Evolutionary conservation across 1,140 invertebrate species (phyloP), one percentile per base, ranked within the genome.

Genomic region (Nomia melanderi): DNA sequence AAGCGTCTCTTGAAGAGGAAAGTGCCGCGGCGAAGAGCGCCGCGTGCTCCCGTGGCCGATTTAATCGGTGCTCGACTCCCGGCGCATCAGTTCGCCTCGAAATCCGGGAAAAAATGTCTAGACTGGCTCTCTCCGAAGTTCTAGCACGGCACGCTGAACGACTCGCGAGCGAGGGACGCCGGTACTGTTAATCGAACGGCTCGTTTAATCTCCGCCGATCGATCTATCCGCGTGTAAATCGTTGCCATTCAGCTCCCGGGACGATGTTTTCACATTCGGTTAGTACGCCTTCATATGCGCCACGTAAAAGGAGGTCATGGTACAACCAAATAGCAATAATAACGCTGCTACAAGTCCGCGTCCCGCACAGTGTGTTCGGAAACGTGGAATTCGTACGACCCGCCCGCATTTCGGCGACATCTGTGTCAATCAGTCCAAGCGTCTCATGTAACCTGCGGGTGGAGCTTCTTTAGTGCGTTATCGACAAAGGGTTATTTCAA

Each of bases 301-400:
- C 71, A 85, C 84, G 88, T 88, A 89, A 91, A 92, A 92, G 88
- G 90, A 90, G 91, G 90, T 92, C 91, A 92, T 90, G 90, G 90
- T 91, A 85, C 90, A 91, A 91, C 87, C 83, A 87, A 92, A 92
- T 90, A 90, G 88, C 84, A 91, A 90, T 91, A 90, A 92, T 90
- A 88, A 91, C 67, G 66, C 83, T 87, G 89, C 85, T 88, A 85
- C 85, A 88, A 90, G 88, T 88, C 71, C 74, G 73, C 74, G 73
- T 82, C 67, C 72, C 79, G 75, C 78, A 67, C 50, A 41, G 70
- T 79, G 77, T 70, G 73, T 86, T 84, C 79, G 78, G 77, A 78
- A 86, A 86, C 65, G 54, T 82, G 60, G 85, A 88, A 80, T 87
- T 56, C 63, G 23, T 66, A 60, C 47, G 33, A 14, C 20, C 31